phyloP scores from a whole-genome alignment of 2,888 invertebrate genomes.

The Hypena proboscidalis region DNA sequence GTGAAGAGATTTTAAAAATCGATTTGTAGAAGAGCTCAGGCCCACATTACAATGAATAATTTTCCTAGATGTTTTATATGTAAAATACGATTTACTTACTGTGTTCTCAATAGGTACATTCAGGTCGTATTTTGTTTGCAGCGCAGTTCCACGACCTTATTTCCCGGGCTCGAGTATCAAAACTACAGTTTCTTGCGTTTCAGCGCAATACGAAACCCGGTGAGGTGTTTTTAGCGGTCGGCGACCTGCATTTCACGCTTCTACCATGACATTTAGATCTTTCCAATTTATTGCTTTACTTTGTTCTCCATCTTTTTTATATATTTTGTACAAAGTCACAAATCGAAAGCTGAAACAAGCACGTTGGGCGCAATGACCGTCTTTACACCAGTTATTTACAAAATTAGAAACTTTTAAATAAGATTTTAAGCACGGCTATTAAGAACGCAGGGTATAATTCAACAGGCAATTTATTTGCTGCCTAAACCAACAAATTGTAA shows the following conservation, averaged over 20 bases:
- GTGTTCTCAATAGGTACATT: background rate
- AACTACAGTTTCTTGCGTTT: conserved; percentile 54
- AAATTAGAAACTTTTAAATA: conserved; percentile 56
- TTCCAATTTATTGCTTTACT: conserved; percentile 56
- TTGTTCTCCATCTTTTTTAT: conserved; percentile 46
- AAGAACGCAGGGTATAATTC: conserved; percentile 57
- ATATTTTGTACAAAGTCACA: conserved; percentile 41
- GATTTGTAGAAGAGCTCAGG: too few species aligned
- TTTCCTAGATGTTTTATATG: too few species aligned
- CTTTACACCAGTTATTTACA: conserved; percentile 47
- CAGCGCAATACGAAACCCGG: conserved; percentile 52
- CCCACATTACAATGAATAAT: too few species aligned
- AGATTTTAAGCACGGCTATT: conserved; percentile 57
- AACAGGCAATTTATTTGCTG: conserved; percentile 58
- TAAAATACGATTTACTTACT: background rate
- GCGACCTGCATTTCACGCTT: conserved; percentile 66
- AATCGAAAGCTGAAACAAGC: conserved; percentile 57
- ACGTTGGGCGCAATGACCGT: conserved; percentile 56
- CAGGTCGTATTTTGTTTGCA: background rate
- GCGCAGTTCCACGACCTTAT: conserved; percentile 23
- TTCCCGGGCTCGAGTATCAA: conserved; percentile 34
- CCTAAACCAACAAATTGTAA: conserved; percentile 49
- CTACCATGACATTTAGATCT: conserved; percentile 43
- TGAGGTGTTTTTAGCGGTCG: conserved; percentile 59
- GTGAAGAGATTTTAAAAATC: too few species aligned